Base-by-base conservation (phyloP, 2,888 invertebrate species). In the Pristionchus arcanus region DNA sequence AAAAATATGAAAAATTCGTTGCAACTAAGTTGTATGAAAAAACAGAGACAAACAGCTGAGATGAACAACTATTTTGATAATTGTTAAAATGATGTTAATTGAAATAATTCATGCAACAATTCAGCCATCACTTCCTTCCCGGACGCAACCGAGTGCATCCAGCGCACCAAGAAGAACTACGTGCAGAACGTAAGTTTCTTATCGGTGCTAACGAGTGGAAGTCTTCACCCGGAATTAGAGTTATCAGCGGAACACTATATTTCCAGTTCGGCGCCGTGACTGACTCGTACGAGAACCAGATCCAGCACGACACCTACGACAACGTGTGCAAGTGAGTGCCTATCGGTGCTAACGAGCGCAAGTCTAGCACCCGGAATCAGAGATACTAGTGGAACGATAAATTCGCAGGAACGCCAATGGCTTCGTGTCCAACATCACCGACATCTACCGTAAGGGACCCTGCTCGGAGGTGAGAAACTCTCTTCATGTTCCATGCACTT, bases 111-210 rank as follows among this genome's bases (percentile, higher is more conserved):
- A 74, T 31, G 21, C 9, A 77, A 16, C 15, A 68, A 25, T 84
- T 7, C 86, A 87, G 87, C 87, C 5, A 28, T 68, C 68, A 68
- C 49, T 28, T 25, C 37, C 28, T 42, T 28, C 68, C n/a, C 66
- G 68, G 66, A 66, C 19, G 66, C 68, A 16, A 31, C 31, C 68
- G 42, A 66, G 37, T 87, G 87, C 31, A 87, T 87, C 49, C 87
- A 87, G 87, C 87, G 87, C 31, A 87, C 87, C 21, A 87, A 87
- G 87, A 87, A 31, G 59, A 87, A 87, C 87, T 87, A 87, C 87
- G 68, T 87, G 28, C 66, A 66, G 68, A 66, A 87, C 28, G 87
- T 87, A 68, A 87, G 87, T 11, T 13, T 2, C 77, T 0, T 5
- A 53, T 31, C 55, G 19, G 28, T 31, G 53, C 19, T 81, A 53